Evolutionary conservation across 2,888 invertebrate species (phyloP).

Genomic region (Heteropelma amictum): DNA sequence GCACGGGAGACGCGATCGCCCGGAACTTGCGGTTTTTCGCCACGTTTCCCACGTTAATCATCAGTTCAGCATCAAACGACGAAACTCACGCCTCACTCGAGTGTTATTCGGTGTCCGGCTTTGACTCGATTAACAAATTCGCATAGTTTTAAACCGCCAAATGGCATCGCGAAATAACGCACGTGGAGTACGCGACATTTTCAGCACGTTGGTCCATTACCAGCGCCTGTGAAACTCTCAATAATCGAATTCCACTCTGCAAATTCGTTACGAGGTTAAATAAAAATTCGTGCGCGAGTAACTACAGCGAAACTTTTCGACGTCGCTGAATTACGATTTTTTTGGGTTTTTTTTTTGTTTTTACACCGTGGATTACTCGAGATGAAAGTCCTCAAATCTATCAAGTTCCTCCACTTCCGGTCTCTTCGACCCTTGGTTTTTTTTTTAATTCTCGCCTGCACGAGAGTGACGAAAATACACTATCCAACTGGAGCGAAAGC

Average conservation of each 20-base stretch:
- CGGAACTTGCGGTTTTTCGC: too few relatives aligned
- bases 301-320: constrained; percentile 28
- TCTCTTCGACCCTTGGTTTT: background rate
- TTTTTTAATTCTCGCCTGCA: background rate
- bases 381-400: background rate
- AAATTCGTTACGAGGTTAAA: background rate
- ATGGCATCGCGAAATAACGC: constrained; percentile 27
- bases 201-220: constrained; percentile 9
- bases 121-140: constrained; percentile 1
- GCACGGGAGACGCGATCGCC: too few relatives aligned
- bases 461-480: constrained; percentile 3
- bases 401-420: background rate
- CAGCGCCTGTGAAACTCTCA: constrained; percentile 30
- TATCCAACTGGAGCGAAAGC: background rate
- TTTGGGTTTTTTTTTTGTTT: background rate
- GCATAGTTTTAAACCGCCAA: constrained; percentile 25
- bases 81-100: too few relatives aligned
- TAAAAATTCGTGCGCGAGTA: constrained; percentile 3
- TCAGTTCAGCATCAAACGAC: too few relatives aligned
- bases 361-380: background rate
- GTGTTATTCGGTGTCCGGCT: too few relatives aligned
- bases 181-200: background rate
- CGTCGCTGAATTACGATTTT: background rate
- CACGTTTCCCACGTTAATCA: too few relatives aligned
- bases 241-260: constrained; percentile 42